Evolutionary conservation across 2,888 invertebrate genomes (phyloP).

Genomic region (Megaustenia siamemsis): DNA sequence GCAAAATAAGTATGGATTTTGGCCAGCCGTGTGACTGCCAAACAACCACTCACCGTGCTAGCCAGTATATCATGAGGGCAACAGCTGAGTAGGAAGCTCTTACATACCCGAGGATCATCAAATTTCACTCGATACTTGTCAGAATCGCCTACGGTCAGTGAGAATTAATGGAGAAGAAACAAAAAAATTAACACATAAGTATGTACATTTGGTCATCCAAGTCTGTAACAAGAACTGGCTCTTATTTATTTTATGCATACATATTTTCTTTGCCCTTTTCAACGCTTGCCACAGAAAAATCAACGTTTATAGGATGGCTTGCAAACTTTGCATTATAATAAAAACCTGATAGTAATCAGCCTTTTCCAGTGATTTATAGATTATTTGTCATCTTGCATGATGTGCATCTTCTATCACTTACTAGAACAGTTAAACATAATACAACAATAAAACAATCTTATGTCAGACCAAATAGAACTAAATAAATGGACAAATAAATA

Average conservation of each 20-base stretch:
- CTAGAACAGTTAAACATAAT: too few species aligned
- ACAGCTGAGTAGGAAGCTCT: constrained; percentile 98
- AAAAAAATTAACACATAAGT: constrained; percentile 21
- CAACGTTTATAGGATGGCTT: too few species aligned
- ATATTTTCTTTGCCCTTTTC: background rate
- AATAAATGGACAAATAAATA: too few species aligned
- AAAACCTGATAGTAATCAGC: too few species aligned
- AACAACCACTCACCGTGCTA: constrained; percentile 91
- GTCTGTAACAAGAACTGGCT: background rate
- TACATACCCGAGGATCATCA: constrained; percentile 97
- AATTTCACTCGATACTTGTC: constrained; percentile 94
- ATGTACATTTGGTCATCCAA: constrained; percentile 14
- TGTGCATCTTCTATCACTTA: too few species aligned
- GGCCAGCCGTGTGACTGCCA: constrained; percentile 24
- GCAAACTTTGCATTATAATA: background rate
- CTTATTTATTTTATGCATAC: background rate
- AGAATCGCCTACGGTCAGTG: constrained; percentile 87
- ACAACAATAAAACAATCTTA: too few species aligned
- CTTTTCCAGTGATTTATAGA: too few species aligned
- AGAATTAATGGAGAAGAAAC: constrained; percentile 46
- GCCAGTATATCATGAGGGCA: constrained; percentile 99
- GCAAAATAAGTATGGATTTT: constrained; percentile 19
- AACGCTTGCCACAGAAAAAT: too few species aligned
- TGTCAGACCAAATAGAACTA: too few species aligned
- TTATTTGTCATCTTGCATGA: too few species aligned